Percentiles rank a stretch among this genome's conserved stretches.
Evolutionary conservation across 2,888 invertebrate species (phyloP).

Genomic region (Ganaspis brasiliensis): DNA sequence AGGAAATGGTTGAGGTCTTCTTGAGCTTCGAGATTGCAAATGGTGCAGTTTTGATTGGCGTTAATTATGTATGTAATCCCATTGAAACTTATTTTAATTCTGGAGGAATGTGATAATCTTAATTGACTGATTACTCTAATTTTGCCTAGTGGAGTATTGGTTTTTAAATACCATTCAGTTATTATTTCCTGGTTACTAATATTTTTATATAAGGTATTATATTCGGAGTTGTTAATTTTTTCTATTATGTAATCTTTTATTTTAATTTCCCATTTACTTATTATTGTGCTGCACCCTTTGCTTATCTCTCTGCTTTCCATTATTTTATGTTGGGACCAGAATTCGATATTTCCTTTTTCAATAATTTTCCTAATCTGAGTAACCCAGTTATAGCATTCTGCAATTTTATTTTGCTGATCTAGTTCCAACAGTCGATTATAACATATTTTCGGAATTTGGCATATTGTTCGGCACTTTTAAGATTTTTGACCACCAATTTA

Average conservation of each 20-base stretch:
- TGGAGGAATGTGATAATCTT: neutral
- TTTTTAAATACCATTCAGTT: neutral
- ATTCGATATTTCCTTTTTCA: neutral
- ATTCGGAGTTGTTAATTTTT: neutral
- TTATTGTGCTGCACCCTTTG: neutral
- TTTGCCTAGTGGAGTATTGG: neutral
- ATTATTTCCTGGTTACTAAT: neutral
- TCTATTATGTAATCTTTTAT: neutral
- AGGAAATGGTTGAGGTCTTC: neutral
- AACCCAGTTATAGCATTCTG: neutral
- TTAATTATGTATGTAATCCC: neutral
- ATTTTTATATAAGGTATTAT: neutral
- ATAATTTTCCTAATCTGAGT: neutral
- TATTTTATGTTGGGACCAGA: neutral
- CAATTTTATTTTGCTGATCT: neutral
- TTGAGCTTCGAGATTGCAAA: neutral
- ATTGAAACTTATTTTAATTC: neutral
- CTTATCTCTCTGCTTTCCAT: neutral
- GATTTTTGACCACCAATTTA: slow-evolving; percentile 28
- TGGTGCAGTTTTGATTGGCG: neutral
- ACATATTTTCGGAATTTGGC: neutral
- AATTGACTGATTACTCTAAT: neutral
- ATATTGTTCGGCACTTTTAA: neutral
- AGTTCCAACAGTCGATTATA: neutral
- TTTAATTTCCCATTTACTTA: neutral